Base-by-base conservation (phyloP, 1,140 invertebrate genomes). In the Elymnias hypermnestra region DNA sequence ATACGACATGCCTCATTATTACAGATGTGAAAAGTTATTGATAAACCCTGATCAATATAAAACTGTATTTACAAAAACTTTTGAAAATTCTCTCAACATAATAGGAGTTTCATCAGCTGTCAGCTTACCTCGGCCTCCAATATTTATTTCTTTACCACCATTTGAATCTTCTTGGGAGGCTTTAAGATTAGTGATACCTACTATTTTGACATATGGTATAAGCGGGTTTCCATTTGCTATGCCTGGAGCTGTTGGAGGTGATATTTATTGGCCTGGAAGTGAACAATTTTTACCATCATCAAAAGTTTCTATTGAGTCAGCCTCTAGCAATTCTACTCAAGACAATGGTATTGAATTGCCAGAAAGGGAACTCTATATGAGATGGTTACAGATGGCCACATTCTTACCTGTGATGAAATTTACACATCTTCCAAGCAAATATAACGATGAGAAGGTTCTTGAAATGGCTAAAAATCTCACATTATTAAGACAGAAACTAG, bases 361-460 rank as follows among this genome's bases (percentile, higher is more conserved):
- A 0, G 93, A 96, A 40, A 90, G 91, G 53, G 95, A 99, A 68
- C 83, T 99, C 4, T 99, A 95, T 65, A 92, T 97, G 33, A 88
- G 97, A 35, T 99, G 97, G 97, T 76, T 98, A n/a, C 94, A 98
- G 72, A 83, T 97, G 47, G 93, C 94, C n/a, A 93, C 94, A 0
- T 98, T 98, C 69, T 69, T 99, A 31, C 96, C 97, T 0, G 93
- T 96, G 0, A 94, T 98, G 69, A 93, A 97, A 69, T 97, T 97
- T 57, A 95, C 94, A 0, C 91, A 95, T 64, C 76, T 96, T 3
- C 97, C 97, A 0, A 95, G 92, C 65, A 93, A 95, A 62, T 98
- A 97, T 63, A 91, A 92, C 8, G 92, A 94, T 59, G 90, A 92
- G 9, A 88, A 89, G 23, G 91, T 96, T 0, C 78, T 94, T 0